phyloP scores from a whole-genome alignment of 2,797 vertebrate genomes.

The Rhadinocentrus ornatus region DNA sequence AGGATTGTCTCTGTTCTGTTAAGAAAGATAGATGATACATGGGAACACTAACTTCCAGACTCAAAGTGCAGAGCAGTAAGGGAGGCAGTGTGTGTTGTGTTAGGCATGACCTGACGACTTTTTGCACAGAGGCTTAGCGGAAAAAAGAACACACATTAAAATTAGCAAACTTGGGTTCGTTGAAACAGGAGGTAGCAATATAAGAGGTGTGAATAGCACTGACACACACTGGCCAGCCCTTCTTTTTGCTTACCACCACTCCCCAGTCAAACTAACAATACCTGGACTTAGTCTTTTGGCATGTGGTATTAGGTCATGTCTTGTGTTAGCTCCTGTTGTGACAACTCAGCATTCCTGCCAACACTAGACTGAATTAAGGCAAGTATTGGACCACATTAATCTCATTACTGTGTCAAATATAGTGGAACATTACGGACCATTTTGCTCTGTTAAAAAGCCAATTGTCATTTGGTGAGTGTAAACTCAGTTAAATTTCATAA shows the following conservation, averaged over 20 bases:
- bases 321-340: slow-evolving; percentile 69
- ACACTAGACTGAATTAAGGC: slow-evolving; percentile 49
- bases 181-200: slow-evolving; percentile 11
- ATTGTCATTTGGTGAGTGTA: background rate
- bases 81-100: slow-evolving; percentile 58
- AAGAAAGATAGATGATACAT: slow-evolving; percentile 59
- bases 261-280: slow-evolving; percentile 59
- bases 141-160: slow-evolving; percentile 3
- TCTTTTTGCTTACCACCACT: slow-evolving; percentile 46
- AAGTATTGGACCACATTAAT: slow-evolving; percentile 34
- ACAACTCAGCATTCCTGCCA: slow-evolving; percentile 73
- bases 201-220: slow-evolving; percentile 34
- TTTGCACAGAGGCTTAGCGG: background rate
- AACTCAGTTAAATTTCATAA: slow-evolving; percentile 23
- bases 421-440: background rate
- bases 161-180: background rate
- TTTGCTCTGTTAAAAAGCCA: slow-evolving; percentile 2
- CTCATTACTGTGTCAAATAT: slow-evolving; percentile 9
- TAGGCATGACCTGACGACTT: background rate
- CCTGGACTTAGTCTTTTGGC: slow-evolving; percentile 66
- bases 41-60: slow-evolving; percentile 48
- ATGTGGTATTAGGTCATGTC: slow-evolving; percentile 71
- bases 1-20: slow-evolving; percentile 74
- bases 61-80: slow-evolving; percentile 32
- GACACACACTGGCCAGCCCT: slow-evolving; percentile 64